Conservation (phyloP, 1,140 invertebrate species). For the Calosoma granatense region DNA sequence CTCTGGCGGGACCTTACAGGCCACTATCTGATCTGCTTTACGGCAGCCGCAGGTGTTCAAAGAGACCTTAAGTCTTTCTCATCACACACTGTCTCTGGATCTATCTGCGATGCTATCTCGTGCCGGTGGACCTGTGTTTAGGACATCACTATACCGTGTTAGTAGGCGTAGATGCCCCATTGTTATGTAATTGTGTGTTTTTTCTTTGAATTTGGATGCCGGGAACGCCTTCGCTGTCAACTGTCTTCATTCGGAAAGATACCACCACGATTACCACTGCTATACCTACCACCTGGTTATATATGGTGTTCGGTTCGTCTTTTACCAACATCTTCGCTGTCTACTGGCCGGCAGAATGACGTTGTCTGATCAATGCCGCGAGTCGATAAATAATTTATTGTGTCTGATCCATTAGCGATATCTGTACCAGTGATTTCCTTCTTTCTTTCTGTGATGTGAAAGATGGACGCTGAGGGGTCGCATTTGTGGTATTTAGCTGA, state of each 20-base stretch:
- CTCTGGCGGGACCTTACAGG: not conserved
- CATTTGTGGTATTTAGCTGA: not conserved
- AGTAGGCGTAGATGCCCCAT: conserved; percentile 34
- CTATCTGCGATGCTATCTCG: conserved; percentile 27
- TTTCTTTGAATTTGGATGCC: conserved; percentile 32
- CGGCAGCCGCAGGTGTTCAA: conserved; percentile 10
- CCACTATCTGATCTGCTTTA: conserved; percentile 25
- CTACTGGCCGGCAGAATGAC: no score
- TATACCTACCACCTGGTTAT: not conserved
- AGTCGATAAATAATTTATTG: not conserved
- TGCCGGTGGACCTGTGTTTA: conserved; percentile 26
- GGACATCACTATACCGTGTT: conserved; percentile 32
- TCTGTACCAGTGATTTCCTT: not conserved
- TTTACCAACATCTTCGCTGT: no score
- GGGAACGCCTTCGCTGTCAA: conserved; percentile 32
- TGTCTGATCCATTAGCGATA: not conserved
- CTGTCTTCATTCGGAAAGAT: conserved; percentile 24
- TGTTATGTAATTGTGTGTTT: conserved; percentile 35
- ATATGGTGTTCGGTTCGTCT: no score
- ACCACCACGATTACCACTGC: not conserved
- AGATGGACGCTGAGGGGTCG: not conserved
- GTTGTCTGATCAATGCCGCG: not conserved
- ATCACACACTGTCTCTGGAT: conserved; percentile 16
- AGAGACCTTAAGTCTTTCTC: not conserved
- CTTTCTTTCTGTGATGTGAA: not conserved